Conservation (phyloP, 2,797 vertebrate genomes). For the Sardinella longiceps region DNA sequence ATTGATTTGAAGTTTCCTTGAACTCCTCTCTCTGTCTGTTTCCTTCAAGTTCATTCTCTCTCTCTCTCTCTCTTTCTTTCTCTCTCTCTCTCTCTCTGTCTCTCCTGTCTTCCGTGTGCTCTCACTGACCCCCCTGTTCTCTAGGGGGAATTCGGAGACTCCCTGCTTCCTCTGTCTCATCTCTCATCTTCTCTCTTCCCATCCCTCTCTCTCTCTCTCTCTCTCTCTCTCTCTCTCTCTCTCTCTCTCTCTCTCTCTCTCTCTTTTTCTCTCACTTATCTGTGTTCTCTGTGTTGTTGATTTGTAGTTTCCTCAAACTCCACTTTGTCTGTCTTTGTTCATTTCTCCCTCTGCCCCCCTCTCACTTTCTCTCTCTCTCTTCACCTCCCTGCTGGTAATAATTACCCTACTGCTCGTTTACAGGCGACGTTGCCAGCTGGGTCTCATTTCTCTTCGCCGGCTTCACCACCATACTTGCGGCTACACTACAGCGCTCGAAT, state of each 20-base stretch:
- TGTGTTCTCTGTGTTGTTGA: not conserved
- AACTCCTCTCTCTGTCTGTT: not conserved
- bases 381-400: constrained; percentile 5
- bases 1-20: not conserved
- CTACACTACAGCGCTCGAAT: not conserved
- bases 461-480: not conserved
- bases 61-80: no score
- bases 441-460: not conserved
- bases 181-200: not conserved
- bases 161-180: not conserved
- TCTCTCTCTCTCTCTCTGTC: no score
- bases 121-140: not conserved
- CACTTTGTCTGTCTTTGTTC: not conserved
- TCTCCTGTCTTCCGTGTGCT: not conserved
- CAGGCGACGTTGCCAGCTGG: not conserved
- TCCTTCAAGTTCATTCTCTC: not conserved
- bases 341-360: not conserved
- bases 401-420: not conserved
- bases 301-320: not conserved
- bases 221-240: no score
- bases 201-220: not conserved
- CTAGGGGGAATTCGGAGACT: no score
- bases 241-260: not conserved
- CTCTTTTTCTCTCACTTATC: not conserved
- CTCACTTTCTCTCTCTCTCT: not conserved